Evolutionary conservation across 2,888 invertebrate genomes (phyloP), one percentile per base, ranked within the genome.

Genomic region (Tenthredo notha): DNA sequence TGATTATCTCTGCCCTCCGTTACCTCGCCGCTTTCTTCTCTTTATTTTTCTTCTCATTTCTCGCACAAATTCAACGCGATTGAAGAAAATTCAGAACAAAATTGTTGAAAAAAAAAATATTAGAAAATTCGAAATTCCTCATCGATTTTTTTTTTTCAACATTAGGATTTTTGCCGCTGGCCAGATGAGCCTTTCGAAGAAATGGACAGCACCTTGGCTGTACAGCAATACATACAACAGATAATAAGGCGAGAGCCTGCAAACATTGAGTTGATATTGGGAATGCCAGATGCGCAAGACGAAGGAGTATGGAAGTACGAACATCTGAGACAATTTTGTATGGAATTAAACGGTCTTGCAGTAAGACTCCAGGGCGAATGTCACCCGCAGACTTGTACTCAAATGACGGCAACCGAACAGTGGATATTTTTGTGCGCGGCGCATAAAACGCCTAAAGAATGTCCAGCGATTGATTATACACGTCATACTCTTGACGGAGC

Each of bases 221-320:
- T 99, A 82, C 99, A 99, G 93, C 99, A 99, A 93, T 99, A 98
- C 93, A 99, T 99, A 92, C 99, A 99, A 94, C 99, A 99, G 94
- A 96, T 98, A 88, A 99, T 99, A 89, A 95, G 98, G 88, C 96
- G 97, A 87, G 98, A 99, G 94, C 98, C 98, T 40, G 96, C 97
- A 12, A 98, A 98, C 94, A 97, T 99, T 86, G 99, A 99, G 91
- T 95, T 97, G 85, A 99, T 99, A 91, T 94, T 99, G 80, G 98
- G 97, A 90, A 98, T 99, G 95, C 99, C 99, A 1, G 99, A 99
- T 90, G 97, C 98, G 29, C 99, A 99, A 94, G 99, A 99, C 93
- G 99, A 99, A 94, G 99, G 99, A 61, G 99, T 99, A 78, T 99
- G 99, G 99, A 99, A 99, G 94, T 99, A 99, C 93, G 99, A 99